phyloP scores from a whole-genome alignment of 1,140 invertebrate genomes.

The Microplitis mediator region DNA sequence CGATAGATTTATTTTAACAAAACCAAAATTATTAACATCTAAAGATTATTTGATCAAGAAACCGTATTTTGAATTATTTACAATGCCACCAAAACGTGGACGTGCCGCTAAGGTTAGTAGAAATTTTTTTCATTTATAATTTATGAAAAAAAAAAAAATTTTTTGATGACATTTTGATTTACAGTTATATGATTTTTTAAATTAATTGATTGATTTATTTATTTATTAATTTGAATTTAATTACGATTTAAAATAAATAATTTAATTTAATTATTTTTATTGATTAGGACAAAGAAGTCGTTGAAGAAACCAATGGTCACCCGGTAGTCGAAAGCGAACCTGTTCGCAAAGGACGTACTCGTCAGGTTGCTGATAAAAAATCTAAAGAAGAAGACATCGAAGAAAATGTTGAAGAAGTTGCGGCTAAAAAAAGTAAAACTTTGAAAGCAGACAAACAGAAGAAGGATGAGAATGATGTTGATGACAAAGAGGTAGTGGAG shows the following conservation, averaged over 20 bases:
- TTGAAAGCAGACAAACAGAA: too few relatives aligned
- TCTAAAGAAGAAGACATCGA: constrained; percentile 25
- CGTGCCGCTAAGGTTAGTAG: constrained; percentile 38
- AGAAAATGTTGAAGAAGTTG: constrained; percentile 23
- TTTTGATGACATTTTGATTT: too few relatives aligned
- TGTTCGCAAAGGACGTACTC: background rate
- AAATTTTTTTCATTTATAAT: background rate
- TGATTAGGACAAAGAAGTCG: background rate
- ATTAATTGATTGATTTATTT: constrained; percentile 13
- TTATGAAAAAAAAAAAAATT: too few relatives aligned
- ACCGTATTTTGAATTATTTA: background rate
- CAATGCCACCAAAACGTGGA: constrained; percentile 43
- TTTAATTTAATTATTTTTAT: too few relatives aligned
- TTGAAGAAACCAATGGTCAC: background rate
- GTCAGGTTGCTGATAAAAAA: background rate
- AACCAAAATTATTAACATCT: background rate
- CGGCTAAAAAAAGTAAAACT: constrained; percentile 6
- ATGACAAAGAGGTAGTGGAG: too few relatives aligned
- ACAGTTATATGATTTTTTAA: background rate
- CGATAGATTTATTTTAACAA: background rate
- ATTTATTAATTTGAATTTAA: background rate
- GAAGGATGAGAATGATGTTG: too few relatives aligned
- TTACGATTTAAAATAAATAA: background rate
- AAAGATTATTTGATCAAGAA: background rate
- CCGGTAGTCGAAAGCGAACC: background rate